Base-by-base conservation (phyloP, 1,140 invertebrate genomes). In the Pseudomyrmex pallidus region DNA sequence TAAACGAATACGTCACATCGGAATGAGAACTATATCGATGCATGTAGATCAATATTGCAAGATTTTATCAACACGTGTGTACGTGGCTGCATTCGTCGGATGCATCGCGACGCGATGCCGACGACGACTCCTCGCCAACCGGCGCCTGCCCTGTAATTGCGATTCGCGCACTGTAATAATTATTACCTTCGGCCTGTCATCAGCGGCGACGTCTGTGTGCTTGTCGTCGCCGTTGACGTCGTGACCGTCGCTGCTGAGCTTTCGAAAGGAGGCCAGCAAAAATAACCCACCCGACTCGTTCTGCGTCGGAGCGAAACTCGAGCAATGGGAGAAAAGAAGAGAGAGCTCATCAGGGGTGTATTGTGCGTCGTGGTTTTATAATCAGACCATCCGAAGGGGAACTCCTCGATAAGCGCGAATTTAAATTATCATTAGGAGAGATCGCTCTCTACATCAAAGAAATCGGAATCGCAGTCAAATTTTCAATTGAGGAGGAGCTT, bases 161-260 rank as follows among this genome's bases (percentile, higher is more conserved):
- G 90, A 93, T 91, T 94, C 92, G 93, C 91, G 92, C 90, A 90
- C 93, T 92, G 93, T 93, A 94, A 94, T 94, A 94, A 94, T 94
- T 94, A 92, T 92, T 91, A 86, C 82, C 89, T 87, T 87, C 73
- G 90, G 89, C 89, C 92, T 94, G 92, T 94, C 93, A 94, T 94
- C 93, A 94, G 91, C 89, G 92, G 90, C 90, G 90, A 94, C 91
- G 93, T 93, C 90, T 89, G 91, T 85, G 90, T 88, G 85, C 46
- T 64, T 12, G 64, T 66, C 77, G 66, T 57, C 64, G 61, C 17
- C 15, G 62, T 61, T 44, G 54, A 8, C 66, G 48, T 52, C 66
- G 73, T 54, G 5, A 59, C 22, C 68, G 67, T 1, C 15, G 73
- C 17, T 17, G 74, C 52, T 35, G 52, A 74, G 87, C 77, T 80